Evolutionary conservation across 2,113 vertebrate species (phyloP), one percentile per base, ranked within the genome.

Genomic region (Coracopsis vasa): DNA sequence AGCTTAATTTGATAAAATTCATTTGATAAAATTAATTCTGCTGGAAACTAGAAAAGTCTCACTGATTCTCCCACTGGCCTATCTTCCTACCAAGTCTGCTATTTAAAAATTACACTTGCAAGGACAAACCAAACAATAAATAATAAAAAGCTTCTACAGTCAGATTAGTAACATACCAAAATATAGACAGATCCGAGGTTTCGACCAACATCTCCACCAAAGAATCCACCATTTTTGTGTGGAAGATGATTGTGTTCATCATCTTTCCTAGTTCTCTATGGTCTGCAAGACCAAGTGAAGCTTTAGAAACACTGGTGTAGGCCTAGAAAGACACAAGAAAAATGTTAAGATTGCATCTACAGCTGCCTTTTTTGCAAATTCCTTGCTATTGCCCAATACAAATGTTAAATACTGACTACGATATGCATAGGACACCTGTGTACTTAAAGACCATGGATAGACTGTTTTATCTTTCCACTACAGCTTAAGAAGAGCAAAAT

Each of bases 201-300:
- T 99, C 99, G 94, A 99, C 99, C 96, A 99, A 97, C 99, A 99
- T 99, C 98, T 99, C 99, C 97, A 99, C 99, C 96, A 99, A 98
- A 41, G 99, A 99, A 98, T 99, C 99, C 88, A 99, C 99, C 99
- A 99, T 99, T 98, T 99, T 99, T 67, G 99, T 99, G 97, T 99
- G 99, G 96, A 99, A 99, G 97, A 99, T 99, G 71, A 99, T 99
- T 64, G 99, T 99, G 97, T 99, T 99, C 99, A 99, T 99, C 99
- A 99, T 99, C 94, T 99, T 99, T 75, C 99, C 99, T n/a, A 99
- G 99, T 97, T 99, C 99, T 95, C 99, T 98, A 90, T 99, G 99
- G 97, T 99, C 99, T 3, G 99, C 98, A 25, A 99, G 98, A 56
- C 99, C 97, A 42, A 99, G 98, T 0, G 99, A 99, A 91, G 99